Percentiles rank a stretch among this genome's conserved stretches.
These are phyloP conservation scores for Pseudomugil tenellus DNA, from an alignment of 2,797 vertebrate genomes.

Conservation along the genomic window DNA sequence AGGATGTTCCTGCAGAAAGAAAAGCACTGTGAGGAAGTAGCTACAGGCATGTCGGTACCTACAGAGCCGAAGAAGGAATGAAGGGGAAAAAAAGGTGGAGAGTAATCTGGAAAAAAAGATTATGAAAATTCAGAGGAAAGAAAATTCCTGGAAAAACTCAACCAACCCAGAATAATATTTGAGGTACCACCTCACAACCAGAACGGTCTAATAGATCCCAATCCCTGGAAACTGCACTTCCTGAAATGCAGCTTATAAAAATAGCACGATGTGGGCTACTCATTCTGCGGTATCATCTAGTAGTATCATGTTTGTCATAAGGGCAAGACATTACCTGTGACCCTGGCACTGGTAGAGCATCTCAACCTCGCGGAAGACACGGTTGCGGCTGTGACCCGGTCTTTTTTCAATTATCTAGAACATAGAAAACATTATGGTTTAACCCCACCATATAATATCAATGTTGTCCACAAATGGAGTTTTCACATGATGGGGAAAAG, in stretches of 20 bases:
- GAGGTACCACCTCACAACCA: too few relatives aligned
- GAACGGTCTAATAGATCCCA: too few relatives aligned
- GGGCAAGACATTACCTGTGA: slow-evolving; percentile 85
- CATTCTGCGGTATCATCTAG: background rate
- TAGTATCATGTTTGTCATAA: background rate
- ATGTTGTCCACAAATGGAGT: background rate
- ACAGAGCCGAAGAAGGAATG: background rate
- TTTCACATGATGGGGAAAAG: slow-evolving; percentile 2
- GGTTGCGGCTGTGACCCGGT: slow-evolving; percentile 92
- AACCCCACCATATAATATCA: background rate
- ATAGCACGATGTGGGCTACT: background rate
- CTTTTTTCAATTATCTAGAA: slow-evolving; percentile 96
- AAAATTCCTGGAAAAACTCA: too few relatives aligned
- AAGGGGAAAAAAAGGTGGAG: too few relatives aligned
- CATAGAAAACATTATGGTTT: slow-evolving; percentile 19
- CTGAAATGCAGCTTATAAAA: background rate
- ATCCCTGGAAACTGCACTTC: background rate
- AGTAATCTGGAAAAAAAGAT: background rate
- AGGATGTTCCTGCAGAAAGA: slow-evolving; percentile 89
- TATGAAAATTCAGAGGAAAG: background rate
- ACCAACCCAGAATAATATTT: background rate
- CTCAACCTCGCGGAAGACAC: slow-evolving; percentile 98
- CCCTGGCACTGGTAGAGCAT: slow-evolving; percentile 99
- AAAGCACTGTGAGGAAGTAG: background rate
- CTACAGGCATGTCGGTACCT: background rate